These are phyloP conservation scores for Artemia sinica DNA, from an alignment of 2,888 invertebrate species.

Conservation along the genomic window DNA sequence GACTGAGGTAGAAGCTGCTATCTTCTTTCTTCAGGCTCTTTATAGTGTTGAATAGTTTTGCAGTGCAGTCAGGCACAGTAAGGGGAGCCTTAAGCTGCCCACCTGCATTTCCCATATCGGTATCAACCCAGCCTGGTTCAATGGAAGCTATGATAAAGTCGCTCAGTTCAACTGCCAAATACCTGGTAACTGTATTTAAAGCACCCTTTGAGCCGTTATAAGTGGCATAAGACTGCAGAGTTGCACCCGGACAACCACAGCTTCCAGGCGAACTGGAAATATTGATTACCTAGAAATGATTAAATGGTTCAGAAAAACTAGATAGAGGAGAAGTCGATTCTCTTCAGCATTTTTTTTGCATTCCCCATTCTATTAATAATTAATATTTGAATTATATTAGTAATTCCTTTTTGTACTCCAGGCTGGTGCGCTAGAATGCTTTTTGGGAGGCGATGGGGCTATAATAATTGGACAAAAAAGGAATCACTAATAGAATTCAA, in stretches of 20 bases:
- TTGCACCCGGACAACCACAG: not conserved
- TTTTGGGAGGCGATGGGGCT: too few relatives aligned
- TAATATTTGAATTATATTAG: too few relatives aligned
- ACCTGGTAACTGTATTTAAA: slow-evolving; percentile 18
- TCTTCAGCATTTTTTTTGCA: too few relatives aligned
- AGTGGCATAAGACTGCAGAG: not conserved
- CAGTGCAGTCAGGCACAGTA: not conserved
- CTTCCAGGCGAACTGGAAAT: slow-evolving; percentile 15
- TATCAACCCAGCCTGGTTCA: slow-evolving; percentile 14
- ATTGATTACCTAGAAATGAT: slow-evolving; percentile 19
- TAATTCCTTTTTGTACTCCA: too few relatives aligned
- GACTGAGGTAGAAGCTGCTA: too few relatives aligned
- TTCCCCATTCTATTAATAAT: too few relatives aligned
- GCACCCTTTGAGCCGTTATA: slow-evolving; percentile 18
- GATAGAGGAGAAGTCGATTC: too few relatives aligned
- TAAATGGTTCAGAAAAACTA: not conserved
- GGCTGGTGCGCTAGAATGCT: too few relatives aligned
- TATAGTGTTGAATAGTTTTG: not conserved
- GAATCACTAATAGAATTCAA: too few relatives aligned
- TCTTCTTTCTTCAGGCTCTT: too few relatives aligned
- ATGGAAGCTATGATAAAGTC: slow-evolving; percentile 19
- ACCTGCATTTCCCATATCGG: slow-evolving; percentile 2
- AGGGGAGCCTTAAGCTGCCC: slow-evolving; percentile 9
- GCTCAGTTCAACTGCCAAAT: slow-evolving; percentile 17
- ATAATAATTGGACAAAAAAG: too few relatives aligned